phyloP scores from a whole-genome alignment of 2,113 vertebrate genomes.

The Arothron firmamentum region DNA sequence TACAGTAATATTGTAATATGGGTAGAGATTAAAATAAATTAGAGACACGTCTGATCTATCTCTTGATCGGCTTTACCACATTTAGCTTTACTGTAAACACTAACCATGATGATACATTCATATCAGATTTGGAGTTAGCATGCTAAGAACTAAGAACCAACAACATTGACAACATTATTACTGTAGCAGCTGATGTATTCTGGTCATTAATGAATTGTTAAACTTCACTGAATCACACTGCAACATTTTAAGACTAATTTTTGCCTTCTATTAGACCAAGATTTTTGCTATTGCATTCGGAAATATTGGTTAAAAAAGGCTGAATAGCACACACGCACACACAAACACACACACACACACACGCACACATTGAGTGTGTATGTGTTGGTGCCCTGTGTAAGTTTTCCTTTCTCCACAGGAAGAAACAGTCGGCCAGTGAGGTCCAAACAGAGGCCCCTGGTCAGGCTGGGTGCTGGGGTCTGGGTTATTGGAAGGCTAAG shows the following conservation, averaged over 20 bases:
- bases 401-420: slow-evolving; percentile 67
- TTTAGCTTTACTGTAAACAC: too few relatives aligned
- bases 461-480: slow-evolving; percentile 61
- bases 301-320: neutral
- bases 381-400: slow-evolving; percentile 52
- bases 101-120: too few relatives aligned
- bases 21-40: too few relatives aligned
- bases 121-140: too few relatives aligned
- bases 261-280: neutral
- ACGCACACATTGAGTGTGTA: slow-evolving; percentile 23
- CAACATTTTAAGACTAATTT: neutral
- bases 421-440: slow-evolving; percentile 68
- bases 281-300: too few relatives aligned
- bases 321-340: neutral
- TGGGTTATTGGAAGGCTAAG: slow-evolving; percentile 70
- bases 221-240: neutral
- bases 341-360: slow-evolving; percentile 19
- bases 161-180: too few relatives aligned
- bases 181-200: too few relatives aligned
- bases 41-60: too few relatives aligned
- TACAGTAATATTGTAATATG: too few relatives aligned
- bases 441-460: slow-evolving; percentile 68
- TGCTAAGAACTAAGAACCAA: too few relatives aligned
- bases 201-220: neutral
- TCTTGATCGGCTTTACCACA: too few relatives aligned